Percentiles rank a stretch among this genome's conserved stretches.
These are phyloP conservation scores for Hyposoter didymator DNA, from an alignment of 2,888 invertebrate genomes.

Conservation along the genomic window DNA sequence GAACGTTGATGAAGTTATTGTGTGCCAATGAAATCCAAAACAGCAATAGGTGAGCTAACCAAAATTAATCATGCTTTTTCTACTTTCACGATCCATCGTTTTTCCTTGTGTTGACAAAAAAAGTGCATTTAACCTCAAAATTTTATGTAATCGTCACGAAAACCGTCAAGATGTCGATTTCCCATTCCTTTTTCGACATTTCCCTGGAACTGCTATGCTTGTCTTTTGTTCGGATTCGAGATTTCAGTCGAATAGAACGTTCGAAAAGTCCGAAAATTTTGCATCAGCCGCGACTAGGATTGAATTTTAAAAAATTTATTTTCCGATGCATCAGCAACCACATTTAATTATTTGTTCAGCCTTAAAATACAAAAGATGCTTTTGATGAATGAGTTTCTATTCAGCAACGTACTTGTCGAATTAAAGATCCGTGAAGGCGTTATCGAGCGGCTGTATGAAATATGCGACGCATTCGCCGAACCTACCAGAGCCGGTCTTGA, in stretches of 20 bases:
- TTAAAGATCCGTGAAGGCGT: conserved; percentile 64
- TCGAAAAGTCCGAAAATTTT: neutral
- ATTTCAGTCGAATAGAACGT: neutral
- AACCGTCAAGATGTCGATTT: neutral
- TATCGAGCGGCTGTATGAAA: conserved; percentile 67
- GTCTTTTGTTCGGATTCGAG: too few species aligned
- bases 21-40: conserved; percentile 65
- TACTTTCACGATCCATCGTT: neutral
- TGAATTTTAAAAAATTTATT: too few species aligned
- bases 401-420: neutral
- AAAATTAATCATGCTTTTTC: neutral
- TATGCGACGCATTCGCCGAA: conserved; percentile 82
- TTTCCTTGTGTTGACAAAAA: neutral
- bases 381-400: neutral
- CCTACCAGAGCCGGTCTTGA: conserved; percentile 80
- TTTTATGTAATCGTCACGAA: conserved; percentile 70
- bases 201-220: neutral
- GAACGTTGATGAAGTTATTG: conserved; percentile 68
- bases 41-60: conserved; percentile 57
- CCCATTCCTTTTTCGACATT: neutral
- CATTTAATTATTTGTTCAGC: neutral
- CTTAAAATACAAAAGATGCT: neutral
- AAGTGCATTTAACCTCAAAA: conserved; percentile 67
- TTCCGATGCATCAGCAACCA: neutral
- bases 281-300: too few species aligned